A percentile compares a stretch with the other conserved stretches of the same genome.
Conservation (phyloP, 1,140 invertebrate species). For the Drosophila nasuta region DNA sequence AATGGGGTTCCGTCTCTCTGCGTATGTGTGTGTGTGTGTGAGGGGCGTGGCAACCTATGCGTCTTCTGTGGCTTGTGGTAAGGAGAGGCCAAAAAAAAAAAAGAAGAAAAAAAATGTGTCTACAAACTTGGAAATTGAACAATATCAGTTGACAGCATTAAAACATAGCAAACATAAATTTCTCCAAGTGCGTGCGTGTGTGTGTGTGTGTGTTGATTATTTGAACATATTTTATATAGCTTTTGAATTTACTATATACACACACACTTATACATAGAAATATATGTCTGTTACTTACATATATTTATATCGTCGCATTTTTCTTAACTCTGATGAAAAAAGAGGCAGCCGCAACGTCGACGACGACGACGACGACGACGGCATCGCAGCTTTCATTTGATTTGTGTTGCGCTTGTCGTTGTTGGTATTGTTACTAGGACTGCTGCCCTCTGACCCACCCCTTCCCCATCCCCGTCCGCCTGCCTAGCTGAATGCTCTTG, state of each 20-base stretch:
- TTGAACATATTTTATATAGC: slow-evolving; percentile 52
- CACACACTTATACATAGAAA: not conserved
- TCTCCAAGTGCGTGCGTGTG: slow-evolving; percentile 17
- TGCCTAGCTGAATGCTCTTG: slow-evolving; percentile 47
- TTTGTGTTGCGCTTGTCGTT: slow-evolving; percentile 73
- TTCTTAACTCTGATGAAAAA: slow-evolving; percentile 60
- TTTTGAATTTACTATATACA: slow-evolving; percentile 65
- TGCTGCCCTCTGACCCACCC: not conserved
- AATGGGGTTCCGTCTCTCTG: slow-evolving; percentile 44
- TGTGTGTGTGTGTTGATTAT: slow-evolving; percentile 31
- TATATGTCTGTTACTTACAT: not conserved
- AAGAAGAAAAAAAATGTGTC: slow-evolving; percentile 12
- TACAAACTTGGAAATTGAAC: slow-evolving; percentile 46
- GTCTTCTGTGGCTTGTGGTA: not conserved
- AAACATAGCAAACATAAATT: slow-evolving; percentile 66
- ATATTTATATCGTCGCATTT: slow-evolving; percentile 77
- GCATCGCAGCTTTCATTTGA: slow-evolving; percentile 71
- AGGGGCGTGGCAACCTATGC: slow-evolving; percentile 1
- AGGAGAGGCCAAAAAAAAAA: not conserved
- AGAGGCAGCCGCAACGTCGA: slow-evolving; percentile 39
- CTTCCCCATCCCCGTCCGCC: not conserved
- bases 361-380: too few species aligned
- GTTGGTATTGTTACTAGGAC: slow-evolving; percentile 34
- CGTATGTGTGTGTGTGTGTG: not conserved
- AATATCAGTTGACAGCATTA: slow-evolving; percentile 58